Evolutionary conservation across 1,140 invertebrate species (phyloP).

Genomic region (Trichonephila clavipes): DNA sequence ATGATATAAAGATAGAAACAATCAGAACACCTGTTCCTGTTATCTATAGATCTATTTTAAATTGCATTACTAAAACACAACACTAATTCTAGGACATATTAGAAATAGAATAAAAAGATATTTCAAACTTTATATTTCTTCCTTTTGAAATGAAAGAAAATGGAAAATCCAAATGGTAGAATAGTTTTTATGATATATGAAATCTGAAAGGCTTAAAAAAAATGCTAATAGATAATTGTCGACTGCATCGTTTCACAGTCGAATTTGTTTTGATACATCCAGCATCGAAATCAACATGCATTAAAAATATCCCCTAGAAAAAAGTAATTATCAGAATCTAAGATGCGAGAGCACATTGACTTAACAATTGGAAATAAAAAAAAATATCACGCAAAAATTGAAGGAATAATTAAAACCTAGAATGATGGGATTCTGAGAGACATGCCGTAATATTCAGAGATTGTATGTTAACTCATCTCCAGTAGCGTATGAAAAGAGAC

Average conservation of each 20-base stretch:
- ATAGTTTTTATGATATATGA: background rate
- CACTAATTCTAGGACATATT: too few species aligned
- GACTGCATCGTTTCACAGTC: conserved; percentile 18
- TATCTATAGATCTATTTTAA: too few species aligned
- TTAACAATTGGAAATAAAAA: conserved; percentile 44
- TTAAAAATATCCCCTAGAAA: conserved; percentile 32
- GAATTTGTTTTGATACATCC: conserved; percentile 32
- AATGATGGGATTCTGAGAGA: conserved; percentile 21
- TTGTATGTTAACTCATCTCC: conserved; percentile 36
- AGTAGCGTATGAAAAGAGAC: conserved; percentile 52
- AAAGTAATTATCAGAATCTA: conserved; percentile 63
- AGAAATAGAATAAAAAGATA: too few species aligned
- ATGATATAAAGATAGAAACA: too few species aligned
- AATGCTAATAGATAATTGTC: conserved; percentile 31
- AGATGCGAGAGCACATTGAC: conserved; percentile 52
- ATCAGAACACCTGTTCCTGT: too few species aligned
- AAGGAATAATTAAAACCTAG: conserved; percentile 59
- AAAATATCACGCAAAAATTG: conserved; percentile 36
- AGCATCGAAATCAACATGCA: conserved; percentile 48
- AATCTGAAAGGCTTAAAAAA: background rate
- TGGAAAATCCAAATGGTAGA: background rate
- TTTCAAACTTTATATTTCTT: too few species aligned
- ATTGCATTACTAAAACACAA: too few species aligned
- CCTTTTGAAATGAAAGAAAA: background rate
- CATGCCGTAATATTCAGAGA: conserved; percentile 36